phyloP scores from a whole-genome alignment of 2,888 invertebrate genomes.

The Esperia sulphurella region DNA sequence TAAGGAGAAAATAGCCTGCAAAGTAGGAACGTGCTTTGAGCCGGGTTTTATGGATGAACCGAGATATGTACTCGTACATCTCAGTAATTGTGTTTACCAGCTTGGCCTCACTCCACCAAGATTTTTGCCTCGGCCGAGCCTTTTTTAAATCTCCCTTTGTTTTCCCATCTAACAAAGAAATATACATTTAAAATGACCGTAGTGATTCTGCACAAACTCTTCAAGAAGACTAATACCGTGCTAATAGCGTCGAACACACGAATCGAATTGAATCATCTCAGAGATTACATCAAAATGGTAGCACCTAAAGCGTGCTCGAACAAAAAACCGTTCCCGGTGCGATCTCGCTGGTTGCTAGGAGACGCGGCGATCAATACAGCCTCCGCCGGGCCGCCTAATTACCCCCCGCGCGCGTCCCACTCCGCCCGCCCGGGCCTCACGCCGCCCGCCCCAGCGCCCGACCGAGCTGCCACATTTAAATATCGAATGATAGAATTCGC shows the following conservation, averaged over 20 bases:
- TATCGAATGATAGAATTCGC: slow-evolving; percentile 77
- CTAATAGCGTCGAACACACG: slow-evolving; percentile 35
- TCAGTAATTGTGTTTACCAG: slow-evolving; percentile 39
- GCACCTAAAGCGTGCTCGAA: slow-evolving; percentile 66
- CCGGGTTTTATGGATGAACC: slow-evolving; percentile 26
- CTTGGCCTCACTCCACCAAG: slow-evolving; percentile 16
- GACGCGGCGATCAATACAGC: slow-evolving; percentile 76
- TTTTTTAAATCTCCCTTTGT: slow-evolving; percentile 31
- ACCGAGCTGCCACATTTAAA: slow-evolving; percentile 69
- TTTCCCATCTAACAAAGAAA: slow-evolving; percentile 22
- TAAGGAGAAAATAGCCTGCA: slow-evolving; percentile 6
- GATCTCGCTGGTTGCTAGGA: slow-evolving; percentile 76
- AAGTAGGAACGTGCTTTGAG: slow-evolving; percentile 26
- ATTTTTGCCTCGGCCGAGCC: slow-evolving; percentile 21
- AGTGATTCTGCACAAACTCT: slow-evolving; percentile 19
- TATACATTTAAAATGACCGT: slow-evolving; percentile 25
- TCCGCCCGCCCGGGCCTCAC: slow-evolving; percentile 24
- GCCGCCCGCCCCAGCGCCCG: slow-evolving; percentile 34
- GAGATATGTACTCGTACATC: slow-evolving; percentile 27
- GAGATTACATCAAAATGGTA: slow-evolving; percentile 72
- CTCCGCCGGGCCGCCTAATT: slow-evolving; percentile 79
- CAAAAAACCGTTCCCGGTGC: slow-evolving; percentile 67
- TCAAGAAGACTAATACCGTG: slow-evolving; percentile 36
- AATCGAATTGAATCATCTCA: slow-evolving; percentile 68
- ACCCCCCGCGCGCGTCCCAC: slow-evolving; percentile 39